Percentiles rank a stretch among this genome's conserved stretches.
phyloP scores from a whole-genome alignment of 2,888 invertebrate species.

The Ctenicera cuprea region DNA sequence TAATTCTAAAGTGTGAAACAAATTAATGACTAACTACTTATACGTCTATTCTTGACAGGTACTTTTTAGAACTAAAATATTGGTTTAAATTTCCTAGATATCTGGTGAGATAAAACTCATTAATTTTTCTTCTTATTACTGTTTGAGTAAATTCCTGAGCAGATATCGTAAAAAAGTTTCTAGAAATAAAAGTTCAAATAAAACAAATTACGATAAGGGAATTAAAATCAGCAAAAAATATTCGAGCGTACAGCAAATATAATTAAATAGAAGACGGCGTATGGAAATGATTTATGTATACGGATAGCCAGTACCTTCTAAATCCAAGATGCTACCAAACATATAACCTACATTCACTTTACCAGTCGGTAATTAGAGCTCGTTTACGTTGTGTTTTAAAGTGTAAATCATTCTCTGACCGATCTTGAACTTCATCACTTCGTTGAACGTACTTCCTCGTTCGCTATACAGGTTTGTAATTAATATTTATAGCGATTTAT shows the following conservation, averaged over 20 bases:
- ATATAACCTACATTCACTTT: conserved; percentile 13
- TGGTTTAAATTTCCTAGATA: background rate
- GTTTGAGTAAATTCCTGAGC: background rate
- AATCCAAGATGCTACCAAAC: conserved; percentile 7
- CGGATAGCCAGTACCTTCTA: background rate
- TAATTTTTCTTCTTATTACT: background rate
- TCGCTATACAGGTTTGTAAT: background rate
- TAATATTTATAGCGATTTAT: too few species aligned
- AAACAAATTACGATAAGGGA: background rate
- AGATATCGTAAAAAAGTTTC: background rate
- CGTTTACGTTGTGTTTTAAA: background rate
- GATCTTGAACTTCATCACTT: conserved; percentile 24
- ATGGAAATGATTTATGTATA: background rate
- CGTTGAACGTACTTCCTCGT: background rate
- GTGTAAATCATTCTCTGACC: conserved; percentile 15
- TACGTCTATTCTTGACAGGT: conserved; percentile 6
- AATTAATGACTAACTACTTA: conserved; percentile 3
- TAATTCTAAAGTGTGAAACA: conserved; percentile 1
- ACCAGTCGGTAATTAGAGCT: background rate
- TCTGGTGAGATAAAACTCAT: background rate
- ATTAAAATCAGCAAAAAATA: background rate
- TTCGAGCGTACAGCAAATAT: background rate
- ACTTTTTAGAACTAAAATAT: background rate
- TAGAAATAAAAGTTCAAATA: background rate
- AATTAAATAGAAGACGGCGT: background rate